These are phyloP conservation scores for Brachystomella parvula DNA, from an alignment of 1,140 invertebrate species.

Conservation along the genomic window DNA sequence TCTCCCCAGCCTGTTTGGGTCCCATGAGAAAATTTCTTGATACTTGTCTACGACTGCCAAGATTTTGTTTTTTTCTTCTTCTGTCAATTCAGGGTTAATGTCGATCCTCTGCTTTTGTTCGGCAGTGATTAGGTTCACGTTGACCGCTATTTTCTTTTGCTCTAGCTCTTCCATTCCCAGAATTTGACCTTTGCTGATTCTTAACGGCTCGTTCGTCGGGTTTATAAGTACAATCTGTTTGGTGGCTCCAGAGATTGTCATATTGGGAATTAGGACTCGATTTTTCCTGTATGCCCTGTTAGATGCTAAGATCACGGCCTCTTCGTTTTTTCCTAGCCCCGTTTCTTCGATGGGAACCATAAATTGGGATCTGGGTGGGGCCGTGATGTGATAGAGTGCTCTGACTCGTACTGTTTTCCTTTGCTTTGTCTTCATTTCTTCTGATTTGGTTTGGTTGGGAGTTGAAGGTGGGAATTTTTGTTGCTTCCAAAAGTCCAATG, in stretches of 20 bases:
- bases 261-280: not conserved
- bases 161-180: not conserved
- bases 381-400: not conserved
- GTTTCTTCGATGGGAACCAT: not conserved
- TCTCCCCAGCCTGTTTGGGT: slow-evolving; percentile 1
- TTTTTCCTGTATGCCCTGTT: not conserved
- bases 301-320: not conserved
- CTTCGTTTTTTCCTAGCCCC: not conserved
- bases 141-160: not conserved
- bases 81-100: not conserved
- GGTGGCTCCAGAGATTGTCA: not conserved
- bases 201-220: not conserved
- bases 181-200: not conserved
- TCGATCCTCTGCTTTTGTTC: not conserved
- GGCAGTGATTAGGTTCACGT: not conserved
- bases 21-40: not conserved
- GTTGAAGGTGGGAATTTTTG: not conserved
- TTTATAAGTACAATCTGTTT: not conserved
- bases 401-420: not conserved
- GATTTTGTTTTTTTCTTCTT: not conserved
- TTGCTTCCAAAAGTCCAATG: not conserved
- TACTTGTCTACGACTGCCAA: not conserved
- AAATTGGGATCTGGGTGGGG: not conserved
- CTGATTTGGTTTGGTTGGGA: not conserved
- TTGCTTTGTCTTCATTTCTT: not conserved